Base-by-base conservation (phyloP, 2,888 invertebrate species). In the Cordylochernes scorpioides region DNA sequence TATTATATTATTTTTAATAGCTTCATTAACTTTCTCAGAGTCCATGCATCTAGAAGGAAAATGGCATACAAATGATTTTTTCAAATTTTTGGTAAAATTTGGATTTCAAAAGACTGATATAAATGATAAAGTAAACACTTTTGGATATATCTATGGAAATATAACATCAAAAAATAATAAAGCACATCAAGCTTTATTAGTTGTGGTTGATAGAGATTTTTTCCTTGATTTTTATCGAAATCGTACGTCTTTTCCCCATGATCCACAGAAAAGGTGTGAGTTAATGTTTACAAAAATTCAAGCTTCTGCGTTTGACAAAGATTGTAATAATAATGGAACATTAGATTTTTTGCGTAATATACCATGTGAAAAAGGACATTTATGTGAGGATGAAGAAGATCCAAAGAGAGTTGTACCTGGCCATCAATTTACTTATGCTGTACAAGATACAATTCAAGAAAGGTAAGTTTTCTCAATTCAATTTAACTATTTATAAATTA, bases 131-230 rank as follows among this genome's bases (percentile, higher is more conserved):
- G 70, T 68, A 44, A 70, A 75, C 47, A 78, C 84, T 40, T 72
- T 73, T 54, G 91, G 91, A 27, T 91, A 78, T 54, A 80, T 94
- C 45, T 94, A 80, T 52, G 94, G 94, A 9, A 91, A 91, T 53
- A 67, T 91, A 26, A 80, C 86, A 15, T 31, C 31, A 13, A 24
- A 17, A 1, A 25, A 18, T 8, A 26, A 32, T 22, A 17, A 16
- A 4, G 15, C 17, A 12, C 27, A 28, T 12, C 35, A 35, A 27
- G 38, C 39, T 19, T 80, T 78, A 10, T 65, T 88, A 41, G 78
- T 80, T n/a, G 75, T 88, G 8, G 60, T 88, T 41, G 82, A 86
- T 51, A 68, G 80, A 48, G 63, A 66, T 35, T 73, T 72, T 53
- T 88, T 88, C 54, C 57, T 84, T 40, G 72, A 80, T 45, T 84